Evolutionary conservation across 1,140 invertebrate genomes (phyloP).

Genomic region (Limonius californicus): DNA sequence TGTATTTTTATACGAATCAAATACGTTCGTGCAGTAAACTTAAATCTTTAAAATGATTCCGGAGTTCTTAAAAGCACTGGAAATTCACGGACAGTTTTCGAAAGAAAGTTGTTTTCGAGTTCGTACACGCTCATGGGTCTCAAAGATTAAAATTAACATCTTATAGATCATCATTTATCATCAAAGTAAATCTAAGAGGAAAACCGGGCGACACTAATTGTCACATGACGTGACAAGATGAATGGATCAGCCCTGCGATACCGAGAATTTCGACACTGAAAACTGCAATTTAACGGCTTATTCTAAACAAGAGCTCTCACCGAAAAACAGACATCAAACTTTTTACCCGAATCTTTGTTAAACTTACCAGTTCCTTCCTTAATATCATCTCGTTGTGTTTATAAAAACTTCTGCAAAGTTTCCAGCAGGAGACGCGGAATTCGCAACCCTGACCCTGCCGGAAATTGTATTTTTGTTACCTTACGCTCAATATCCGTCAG

Average conservation of each 20-base stretch:
- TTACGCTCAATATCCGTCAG: background rate
- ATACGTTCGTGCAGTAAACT: no score
- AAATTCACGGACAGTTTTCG: no score
- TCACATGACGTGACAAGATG: background rate
- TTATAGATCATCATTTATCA: background rate
- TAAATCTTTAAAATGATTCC: no score
- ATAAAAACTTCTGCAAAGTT: background rate
- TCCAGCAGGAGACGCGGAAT: background rate
- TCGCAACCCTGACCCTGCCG: background rate
- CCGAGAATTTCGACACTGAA: background rate
- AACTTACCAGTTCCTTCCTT: background rate
- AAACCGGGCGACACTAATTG: background rate
- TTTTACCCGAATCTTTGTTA: no score
- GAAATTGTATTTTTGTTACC: background rate
- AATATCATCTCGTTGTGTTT: background rate
- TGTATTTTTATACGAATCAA: no score
- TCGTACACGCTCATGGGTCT: no score
- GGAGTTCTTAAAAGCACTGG: no score
- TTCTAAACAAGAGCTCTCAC: background rate
- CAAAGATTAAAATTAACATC: background rate
- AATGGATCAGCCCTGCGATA: background rate
- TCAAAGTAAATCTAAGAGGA: background rate
- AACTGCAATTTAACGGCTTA: background rate
- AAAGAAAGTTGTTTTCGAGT: no score
- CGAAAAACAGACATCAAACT: no score